Evolutionary conservation across 2,113 vertebrate species (phyloP).

Genomic region (Ahaetulla prasina): DNA sequence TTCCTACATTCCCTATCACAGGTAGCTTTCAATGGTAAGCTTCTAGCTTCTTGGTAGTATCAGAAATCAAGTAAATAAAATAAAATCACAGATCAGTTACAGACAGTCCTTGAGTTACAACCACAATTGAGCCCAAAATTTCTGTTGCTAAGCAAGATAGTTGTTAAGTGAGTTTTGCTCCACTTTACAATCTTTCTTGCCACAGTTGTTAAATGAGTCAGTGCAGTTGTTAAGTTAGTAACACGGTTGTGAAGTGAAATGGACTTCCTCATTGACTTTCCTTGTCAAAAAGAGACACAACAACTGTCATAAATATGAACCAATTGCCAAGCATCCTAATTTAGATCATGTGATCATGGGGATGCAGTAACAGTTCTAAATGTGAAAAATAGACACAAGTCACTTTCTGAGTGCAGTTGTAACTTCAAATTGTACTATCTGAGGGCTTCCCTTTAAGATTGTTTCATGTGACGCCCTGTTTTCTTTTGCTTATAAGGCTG

Average conservation of each 20-base stretch:
- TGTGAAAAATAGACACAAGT: neutral
- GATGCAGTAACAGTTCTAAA: neutral
- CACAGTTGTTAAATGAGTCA: neutral
- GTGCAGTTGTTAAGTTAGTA: neutral
- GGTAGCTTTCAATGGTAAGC: neutral
- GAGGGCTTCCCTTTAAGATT: neutral
- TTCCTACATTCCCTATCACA: neutral
- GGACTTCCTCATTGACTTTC: neutral
- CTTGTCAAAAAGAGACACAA: neutral
- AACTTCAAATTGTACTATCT: neutral
- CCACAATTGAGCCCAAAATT: neutral
- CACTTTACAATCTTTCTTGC: neutral
- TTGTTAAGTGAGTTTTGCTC: neutral
- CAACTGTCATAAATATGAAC: neutral
- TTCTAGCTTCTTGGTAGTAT: neutral
- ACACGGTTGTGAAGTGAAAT: neutral
- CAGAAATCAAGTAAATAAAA: neutral
- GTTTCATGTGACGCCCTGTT: neutral
- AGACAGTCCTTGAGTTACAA: neutral
- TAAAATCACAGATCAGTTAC: neutral
- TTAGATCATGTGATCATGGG: neutral
- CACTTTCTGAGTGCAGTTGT: neutral
- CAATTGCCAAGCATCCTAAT: neutral
- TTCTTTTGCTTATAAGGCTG: neutral
- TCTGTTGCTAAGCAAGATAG: neutral